phyloP scores from a whole-genome alignment of 2,888 invertebrate genomes.

The Colostygia pectinataria region DNA sequence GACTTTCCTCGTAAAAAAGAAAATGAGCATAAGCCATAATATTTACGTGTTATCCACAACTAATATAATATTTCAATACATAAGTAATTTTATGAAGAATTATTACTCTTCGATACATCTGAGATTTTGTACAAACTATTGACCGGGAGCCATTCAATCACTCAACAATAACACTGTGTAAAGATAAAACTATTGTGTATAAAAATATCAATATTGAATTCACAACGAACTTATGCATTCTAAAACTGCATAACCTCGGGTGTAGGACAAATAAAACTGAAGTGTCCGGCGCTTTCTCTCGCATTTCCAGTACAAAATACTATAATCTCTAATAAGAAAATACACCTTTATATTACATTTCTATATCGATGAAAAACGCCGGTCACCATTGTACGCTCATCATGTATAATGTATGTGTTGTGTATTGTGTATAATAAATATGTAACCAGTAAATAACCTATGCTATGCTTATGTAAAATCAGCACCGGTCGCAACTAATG shows the following conservation, averaged over 20 bases:
- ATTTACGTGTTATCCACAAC: slow-evolving; percentile 23
- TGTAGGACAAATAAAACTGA: slow-evolving; percentile 69
- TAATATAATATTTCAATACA: slow-evolving; percentile 40
- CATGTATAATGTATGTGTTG: slow-evolving; percentile 68
- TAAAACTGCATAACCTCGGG: slow-evolving; percentile 47
- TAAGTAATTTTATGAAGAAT: slow-evolving; percentile 54
- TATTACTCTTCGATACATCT: slow-evolving; percentile 56
- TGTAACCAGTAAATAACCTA: slow-evolving; percentile 83
- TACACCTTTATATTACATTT: slow-evolving; percentile 60
- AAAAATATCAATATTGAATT: slow-evolving; percentile 79
- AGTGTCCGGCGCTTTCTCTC: slow-evolving; percentile 55
- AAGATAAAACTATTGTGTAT: slow-evolving; percentile 81
- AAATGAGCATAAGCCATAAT: slow-evolving; percentile 24
- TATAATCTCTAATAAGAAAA: slow-evolving; percentile 73
- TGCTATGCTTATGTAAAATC: slow-evolving; percentile 71
- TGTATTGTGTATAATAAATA: slow-evolving; percentile 41
- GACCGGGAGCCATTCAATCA: slow-evolving; percentile 81
- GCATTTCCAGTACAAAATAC: slow-evolving; percentile 63
- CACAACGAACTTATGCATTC: slow-evolving; percentile 35
- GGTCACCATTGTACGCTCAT: slow-evolving; percentile 56
- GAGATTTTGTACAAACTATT: slow-evolving; percentile 73
- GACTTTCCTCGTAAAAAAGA: slow-evolving; percentile 22
- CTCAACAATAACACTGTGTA: slow-evolving; percentile 80
- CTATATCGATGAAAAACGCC: slow-evolving; percentile 57
- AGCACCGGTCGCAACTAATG: slow-evolving; percentile 82